Conservation (phyloP, 1,140 invertebrate species). For the Chionoecetes opilio region DNA sequence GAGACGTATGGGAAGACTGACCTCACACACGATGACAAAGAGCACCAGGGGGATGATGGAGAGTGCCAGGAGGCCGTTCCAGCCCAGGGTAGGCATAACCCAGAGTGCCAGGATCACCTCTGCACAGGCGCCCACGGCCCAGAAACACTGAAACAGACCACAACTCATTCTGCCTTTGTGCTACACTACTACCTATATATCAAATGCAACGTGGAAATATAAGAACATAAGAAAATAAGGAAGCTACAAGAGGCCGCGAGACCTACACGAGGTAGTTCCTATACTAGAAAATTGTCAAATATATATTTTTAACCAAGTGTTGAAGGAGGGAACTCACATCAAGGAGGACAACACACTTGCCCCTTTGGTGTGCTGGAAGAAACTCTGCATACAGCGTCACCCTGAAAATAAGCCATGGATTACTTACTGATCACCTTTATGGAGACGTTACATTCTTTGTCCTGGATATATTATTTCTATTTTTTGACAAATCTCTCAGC, state of each 20-base stretch:
- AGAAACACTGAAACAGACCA: conserved; percentile 92
- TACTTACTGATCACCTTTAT: background rate
- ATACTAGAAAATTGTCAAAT: no score
- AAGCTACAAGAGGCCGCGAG: no score
- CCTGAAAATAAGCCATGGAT: conserved; percentile 85
- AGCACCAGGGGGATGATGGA: conserved; percentile 94
- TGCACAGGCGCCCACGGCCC: conserved; percentile 96
- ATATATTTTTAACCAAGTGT: background rate
- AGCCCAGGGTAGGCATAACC: conserved; percentile 96
- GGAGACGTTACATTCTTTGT: no score
- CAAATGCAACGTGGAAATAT: no score
- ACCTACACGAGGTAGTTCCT: no score
- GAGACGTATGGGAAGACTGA: conserved; percentile 83
- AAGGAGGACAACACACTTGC: conserved; percentile 96
- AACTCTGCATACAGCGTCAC: conserved; percentile 98
- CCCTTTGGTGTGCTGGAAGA: conserved; percentile 95
- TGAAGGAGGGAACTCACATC: conserved; percentile 89
- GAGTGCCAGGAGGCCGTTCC: conserved; percentile 94
- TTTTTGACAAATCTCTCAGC: no score
- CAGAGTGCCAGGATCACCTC: conserved; percentile 95
- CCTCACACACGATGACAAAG: conserved; percentile 90
- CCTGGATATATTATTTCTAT: no score
- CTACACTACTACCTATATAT: no score
- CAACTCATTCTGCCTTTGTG: conserved; percentile 77
- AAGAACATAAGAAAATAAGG: no score